A percentile compares a stretch with the other conserved stretches of the same genome.
Conservation (phyloP, 2,797 vertebrate species). For the Pelodytes ibericus region DNA sequence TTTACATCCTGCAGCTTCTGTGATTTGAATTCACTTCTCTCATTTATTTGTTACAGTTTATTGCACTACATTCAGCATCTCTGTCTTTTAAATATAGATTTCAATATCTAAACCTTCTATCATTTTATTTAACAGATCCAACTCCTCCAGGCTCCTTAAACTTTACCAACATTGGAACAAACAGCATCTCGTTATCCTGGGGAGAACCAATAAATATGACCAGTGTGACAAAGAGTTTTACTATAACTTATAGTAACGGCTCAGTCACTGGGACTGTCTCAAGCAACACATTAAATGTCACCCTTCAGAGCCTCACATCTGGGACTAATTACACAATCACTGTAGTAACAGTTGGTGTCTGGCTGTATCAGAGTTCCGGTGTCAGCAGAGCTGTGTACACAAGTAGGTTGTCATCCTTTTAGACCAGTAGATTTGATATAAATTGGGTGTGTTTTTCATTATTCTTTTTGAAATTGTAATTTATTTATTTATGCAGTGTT, state of each 20-base stretch:
- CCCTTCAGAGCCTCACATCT: slow-evolving; percentile 9
- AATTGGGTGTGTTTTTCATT: background rate
- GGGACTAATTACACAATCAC: slow-evolving; percentile 15
- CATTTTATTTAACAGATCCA: slow-evolving; percentile 2
- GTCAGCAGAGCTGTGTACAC: background rate
- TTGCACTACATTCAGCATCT: too few species aligned
- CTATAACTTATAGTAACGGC: slow-evolving; percentile 1
- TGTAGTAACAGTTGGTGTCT: slow-evolving; percentile 22
- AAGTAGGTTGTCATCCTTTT: slow-evolving; percentile 1
- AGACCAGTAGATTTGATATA: background rate
- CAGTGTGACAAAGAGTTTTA: slow-evolving; percentile 15
- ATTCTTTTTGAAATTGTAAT: too few species aligned
- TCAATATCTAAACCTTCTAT: too few species aligned
- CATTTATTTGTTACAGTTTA: too few species aligned
- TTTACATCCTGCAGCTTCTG: background rate
- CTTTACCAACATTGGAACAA: background rate
- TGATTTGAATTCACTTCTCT: background rate
- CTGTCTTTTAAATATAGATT: too few species aligned
- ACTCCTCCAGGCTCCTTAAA: background rate
- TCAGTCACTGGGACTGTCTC: background rate
- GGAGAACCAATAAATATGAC: slow-evolving; percentile 2
- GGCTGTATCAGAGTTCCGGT: slow-evolving; percentile 2
- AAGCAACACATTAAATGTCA: background rate
- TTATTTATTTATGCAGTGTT: too few species aligned
- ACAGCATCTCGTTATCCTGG: background rate